phyloP scores from a whole-genome alignment of 2,888 invertebrate species.

The Coelopa pilipes region DNA sequence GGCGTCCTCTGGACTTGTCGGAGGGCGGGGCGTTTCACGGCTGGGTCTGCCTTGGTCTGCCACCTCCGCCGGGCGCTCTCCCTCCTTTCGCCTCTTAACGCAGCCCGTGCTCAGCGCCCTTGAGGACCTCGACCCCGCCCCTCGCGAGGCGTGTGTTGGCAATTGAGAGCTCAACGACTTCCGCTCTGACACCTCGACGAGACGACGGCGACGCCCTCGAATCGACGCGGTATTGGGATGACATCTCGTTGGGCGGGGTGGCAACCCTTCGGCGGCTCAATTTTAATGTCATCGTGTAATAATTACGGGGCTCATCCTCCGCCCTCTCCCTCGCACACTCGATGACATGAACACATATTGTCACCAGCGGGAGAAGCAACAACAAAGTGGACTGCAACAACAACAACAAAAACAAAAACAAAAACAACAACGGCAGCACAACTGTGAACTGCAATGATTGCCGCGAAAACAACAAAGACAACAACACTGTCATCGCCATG shows the following conservation, averaged over 20 bases:
- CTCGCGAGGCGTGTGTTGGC: neutral
- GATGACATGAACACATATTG: neutral
- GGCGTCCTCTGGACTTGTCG: too few species aligned
- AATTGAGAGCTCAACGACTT: constrained; percentile 15
- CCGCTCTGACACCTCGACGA: constrained; percentile 13
- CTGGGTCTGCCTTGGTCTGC: too few species aligned
- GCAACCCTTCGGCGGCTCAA: neutral
- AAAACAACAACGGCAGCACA: too few species aligned
- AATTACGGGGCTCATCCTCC: neutral
- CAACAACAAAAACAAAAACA: too few species aligned
- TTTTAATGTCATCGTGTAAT: constrained; percentile 7
- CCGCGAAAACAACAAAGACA: neutral
- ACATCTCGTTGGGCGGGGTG: neutral
- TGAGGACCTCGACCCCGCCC: too few species aligned
- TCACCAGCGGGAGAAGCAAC: neutral
- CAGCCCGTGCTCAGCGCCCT: too few species aligned
- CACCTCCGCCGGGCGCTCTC: too few species aligned
- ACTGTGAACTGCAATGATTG: too few species aligned
- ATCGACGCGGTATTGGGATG: neutral
- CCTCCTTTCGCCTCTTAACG: too few species aligned
- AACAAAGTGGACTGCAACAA: neutral
- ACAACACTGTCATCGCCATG: neutral
- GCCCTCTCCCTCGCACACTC: neutral
- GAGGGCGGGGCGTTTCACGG: too few species aligned
- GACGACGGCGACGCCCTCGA: neutral